Percentiles rank a stretch among this genome's conserved stretches.
Conservation (phyloP, 2,797 vertebrate genomes). For the Masticophis lateralis region DNA sequence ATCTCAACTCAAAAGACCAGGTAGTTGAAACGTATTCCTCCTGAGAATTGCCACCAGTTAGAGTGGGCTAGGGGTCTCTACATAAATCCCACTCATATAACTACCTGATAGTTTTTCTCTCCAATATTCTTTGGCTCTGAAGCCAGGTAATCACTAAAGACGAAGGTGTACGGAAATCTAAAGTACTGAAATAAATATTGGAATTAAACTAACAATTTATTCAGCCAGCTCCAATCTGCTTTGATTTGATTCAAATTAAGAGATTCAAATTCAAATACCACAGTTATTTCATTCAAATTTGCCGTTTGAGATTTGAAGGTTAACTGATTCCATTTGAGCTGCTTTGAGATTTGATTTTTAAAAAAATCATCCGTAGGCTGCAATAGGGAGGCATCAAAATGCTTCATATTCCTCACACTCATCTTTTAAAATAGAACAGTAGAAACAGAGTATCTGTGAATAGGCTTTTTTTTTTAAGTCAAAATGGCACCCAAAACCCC, state of each 20-base stretch:
- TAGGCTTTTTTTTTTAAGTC: neutral
- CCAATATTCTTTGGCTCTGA: neutral
- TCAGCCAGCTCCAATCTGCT: neutral
- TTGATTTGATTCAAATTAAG: neutral
- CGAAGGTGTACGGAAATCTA: neutral
- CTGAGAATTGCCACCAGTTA: neutral
- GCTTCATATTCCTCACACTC: neutral
- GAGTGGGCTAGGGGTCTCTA: neutral
- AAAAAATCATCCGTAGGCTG: neutral
- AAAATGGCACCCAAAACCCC: neutral
- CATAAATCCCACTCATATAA: neutral
- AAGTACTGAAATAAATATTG: neutral
- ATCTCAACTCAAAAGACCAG: neutral
- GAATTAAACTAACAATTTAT: neutral
- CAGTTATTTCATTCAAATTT: neutral
- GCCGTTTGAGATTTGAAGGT: neutral
- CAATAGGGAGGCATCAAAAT: neutral
- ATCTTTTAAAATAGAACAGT: neutral
- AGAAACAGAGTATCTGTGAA: neutral
- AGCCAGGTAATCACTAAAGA: neutral
- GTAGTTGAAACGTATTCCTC: neutral
- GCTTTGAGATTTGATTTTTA: neutral
- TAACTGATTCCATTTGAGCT: neutral
- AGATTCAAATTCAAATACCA: neutral
- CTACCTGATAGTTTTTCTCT: neutral